phyloP scores from a whole-genome alignment of 2,113 vertebrate species.

The Ovis aries region DNA sequence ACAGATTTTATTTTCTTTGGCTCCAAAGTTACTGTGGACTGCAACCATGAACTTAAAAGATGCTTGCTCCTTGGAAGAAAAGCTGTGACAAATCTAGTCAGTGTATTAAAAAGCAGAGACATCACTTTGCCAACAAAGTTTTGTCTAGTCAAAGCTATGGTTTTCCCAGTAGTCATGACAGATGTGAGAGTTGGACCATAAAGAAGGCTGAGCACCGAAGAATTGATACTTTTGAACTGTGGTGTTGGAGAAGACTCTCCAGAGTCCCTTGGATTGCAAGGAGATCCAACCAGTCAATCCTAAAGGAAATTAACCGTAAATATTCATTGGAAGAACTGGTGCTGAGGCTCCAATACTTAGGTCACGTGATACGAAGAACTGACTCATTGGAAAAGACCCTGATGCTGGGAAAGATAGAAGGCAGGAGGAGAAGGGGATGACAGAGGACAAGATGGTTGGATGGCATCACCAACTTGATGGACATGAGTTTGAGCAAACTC shows the following conservation, averaged over 20 bases:
- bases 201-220: background rate
- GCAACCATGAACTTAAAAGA: background rate
- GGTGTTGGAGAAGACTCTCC: background rate
- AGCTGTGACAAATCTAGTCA: background rate
- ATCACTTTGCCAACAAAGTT: background rate
- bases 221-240: background rate
- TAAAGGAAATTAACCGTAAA: background rate
- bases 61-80: background rate
- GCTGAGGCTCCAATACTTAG: background rate
- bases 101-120: background rate
- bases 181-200: background rate
- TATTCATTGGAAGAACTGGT: background rate
- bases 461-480: background rate
- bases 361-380: fast-evolving
- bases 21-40: background rate
- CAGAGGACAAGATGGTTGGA: background rate
- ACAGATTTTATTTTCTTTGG: background rate
- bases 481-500: background rate
- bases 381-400: background rate
- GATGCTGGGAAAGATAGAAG: background rate
- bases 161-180: background rate
- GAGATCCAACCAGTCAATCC: background rate
- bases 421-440: background rate
- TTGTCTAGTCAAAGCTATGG: background rate
- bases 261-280: background rate